A percentile compares a stretch with the other conserved stretches of the same genome.
Evolutionary conservation across 1,140 invertebrate species (phyloP).

Genomic region (Panagrolaimus sp.): DNA sequence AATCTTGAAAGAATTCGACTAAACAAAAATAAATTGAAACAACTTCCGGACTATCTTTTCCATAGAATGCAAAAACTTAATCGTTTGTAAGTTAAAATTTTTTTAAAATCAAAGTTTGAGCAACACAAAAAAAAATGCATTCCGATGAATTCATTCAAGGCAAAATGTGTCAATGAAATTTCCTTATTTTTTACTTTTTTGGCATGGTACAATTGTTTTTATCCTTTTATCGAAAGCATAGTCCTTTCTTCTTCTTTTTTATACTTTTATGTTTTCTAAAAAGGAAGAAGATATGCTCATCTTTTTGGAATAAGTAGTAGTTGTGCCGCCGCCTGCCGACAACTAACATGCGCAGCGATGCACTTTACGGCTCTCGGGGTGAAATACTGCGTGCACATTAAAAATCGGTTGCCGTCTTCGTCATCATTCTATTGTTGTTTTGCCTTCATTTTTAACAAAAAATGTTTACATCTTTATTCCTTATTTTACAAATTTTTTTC

Average conservation of each 20-base stretch:
- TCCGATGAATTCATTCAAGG: conserved; percentile 7
- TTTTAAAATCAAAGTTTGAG: neutral
- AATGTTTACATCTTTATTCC: neutral
- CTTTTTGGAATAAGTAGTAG: conserved; percentile 6
- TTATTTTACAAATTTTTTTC: too few relatives aligned
- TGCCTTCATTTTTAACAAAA: conserved; percentile 2
- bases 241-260: conserved; percentile 19
- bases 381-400: neutral
- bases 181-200: conserved; percentile 34
- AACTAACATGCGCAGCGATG: neutral
- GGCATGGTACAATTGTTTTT: conserved; percentile 17
- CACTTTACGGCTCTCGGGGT: conserved; percentile 12
- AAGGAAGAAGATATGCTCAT: neutral
- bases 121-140: neutral
- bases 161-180: conserved; percentile 28
- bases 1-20: conserved; percentile 79
- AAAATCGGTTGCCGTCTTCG: neutral
- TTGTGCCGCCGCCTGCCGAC: neutral
- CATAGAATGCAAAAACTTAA: conserved; percentile 75
- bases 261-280: conserved; percentile 17
- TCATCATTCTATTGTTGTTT: neutral
- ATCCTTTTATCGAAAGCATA: conserved; percentile 20
- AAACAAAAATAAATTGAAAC: conserved; percentile 79
- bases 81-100: conserved; percentile 75
- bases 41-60: conserved; percentile 78